Evolutionary conservation across 2,888 invertebrate species (phyloP).

Genomic region (Tryphoninae sp.): DNA sequence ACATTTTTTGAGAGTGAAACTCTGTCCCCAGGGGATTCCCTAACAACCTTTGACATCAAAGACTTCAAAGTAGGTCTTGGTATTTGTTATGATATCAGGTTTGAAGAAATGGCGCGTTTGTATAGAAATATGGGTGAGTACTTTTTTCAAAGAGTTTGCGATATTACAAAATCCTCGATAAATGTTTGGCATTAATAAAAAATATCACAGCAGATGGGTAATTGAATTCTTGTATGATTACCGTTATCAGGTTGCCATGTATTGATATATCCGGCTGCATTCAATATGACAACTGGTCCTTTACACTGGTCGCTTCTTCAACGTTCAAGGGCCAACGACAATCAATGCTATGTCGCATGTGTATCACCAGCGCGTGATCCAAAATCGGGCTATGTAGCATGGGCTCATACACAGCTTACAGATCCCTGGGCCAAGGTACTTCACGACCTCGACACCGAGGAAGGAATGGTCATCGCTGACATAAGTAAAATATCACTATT

Average conservation of each 20-base stretch:
- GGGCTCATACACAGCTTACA: slow-evolving; percentile 92
- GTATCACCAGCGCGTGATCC: slow-evolving; percentile 91
- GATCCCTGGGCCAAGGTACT: slow-evolving; percentile 93
- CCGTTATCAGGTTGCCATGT: slow-evolving; percentile 88
- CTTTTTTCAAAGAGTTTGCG: background rate
- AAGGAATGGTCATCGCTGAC: slow-evolving; percentile 88
- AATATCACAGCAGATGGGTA: slow-evolving; percentile 25
- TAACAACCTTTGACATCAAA: slow-evolving; percentile 88
- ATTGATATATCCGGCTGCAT: slow-evolving; percentile 96
- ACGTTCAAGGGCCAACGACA: slow-evolving; percentile 92
- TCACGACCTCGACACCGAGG: slow-evolving; percentile 86
- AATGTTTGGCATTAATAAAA: background rate
- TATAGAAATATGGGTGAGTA: slow-evolving; percentile 84
- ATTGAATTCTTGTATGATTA: slow-evolving; percentile 50
- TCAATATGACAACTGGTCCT: slow-evolving; percentile 98
- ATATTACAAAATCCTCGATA: no score
- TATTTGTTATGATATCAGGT: slow-evolving; percentile 97
- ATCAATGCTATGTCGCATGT: slow-evolving; percentile 93
- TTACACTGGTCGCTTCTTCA: slow-evolving; percentile 95
- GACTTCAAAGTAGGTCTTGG: slow-evolving; percentile 92
- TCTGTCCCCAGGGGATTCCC: slow-evolving; percentile 88
- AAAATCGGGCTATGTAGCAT: slow-evolving; percentile 90
- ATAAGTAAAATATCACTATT: slow-evolving; percentile 84
- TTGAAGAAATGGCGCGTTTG: slow-evolving; percentile 92
- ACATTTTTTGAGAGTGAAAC: slow-evolving; percentile 95